Evolutionary conservation across 1,140 invertebrate species (phyloP).

Genomic region (Ruditapes philippinarum): DNA sequence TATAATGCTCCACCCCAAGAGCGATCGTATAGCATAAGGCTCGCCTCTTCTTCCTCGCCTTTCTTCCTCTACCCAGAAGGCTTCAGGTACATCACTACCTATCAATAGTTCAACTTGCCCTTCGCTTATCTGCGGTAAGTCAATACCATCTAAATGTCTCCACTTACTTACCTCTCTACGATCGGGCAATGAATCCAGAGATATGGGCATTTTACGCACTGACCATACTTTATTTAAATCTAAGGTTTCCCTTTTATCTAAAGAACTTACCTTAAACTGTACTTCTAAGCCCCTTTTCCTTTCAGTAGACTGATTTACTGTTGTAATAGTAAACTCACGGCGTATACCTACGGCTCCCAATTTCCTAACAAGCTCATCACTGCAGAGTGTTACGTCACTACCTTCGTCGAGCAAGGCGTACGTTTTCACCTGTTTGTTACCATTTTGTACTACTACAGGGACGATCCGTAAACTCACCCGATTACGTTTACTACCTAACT

Average conservation of each 20-base stretch:
- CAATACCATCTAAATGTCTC: neutral
- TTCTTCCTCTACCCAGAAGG: neutral
- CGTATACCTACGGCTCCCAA: neutral
- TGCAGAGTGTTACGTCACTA: slow-evolving; percentile 2
- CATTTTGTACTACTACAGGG: too few relatives aligned
- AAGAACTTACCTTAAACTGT: neutral
- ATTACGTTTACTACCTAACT: too few relatives aligned
- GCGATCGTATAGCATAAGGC: neutral
- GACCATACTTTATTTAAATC: neutral
- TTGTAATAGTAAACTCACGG: slow-evolving; percentile 3
- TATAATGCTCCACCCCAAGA: slow-evolving; percentile 26
- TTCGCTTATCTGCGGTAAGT: neutral
- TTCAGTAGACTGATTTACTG: neutral
- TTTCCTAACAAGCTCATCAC: neutral
- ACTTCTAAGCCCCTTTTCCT: neutral
- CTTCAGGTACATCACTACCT: neutral
- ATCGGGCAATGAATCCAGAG: neutral
- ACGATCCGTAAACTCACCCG: too few relatives aligned
- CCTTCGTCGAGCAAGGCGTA: neutral
- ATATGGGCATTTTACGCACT: neutral
- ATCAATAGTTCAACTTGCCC: neutral
- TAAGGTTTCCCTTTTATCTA: neutral
- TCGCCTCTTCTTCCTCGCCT: neutral
- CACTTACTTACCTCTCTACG: neutral
- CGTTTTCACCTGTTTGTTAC: neutral